These are phyloP conservation scores for Apantesis nais DNA, from an alignment of 2,888 invertebrate species.

Conservation along the genomic window DNA sequence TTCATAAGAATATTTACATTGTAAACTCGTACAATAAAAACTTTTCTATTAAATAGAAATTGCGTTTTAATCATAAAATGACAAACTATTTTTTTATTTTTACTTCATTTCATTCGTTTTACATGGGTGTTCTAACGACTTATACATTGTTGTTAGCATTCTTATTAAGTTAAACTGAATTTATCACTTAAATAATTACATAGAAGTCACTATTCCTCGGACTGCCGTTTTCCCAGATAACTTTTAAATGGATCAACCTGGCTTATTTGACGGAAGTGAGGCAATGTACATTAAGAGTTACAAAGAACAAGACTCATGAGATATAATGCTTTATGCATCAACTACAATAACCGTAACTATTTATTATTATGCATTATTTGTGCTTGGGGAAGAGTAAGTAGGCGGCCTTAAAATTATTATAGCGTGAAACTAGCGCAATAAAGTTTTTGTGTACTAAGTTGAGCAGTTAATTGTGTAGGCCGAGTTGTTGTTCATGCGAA, in stretches of 20 bases:
- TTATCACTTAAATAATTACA: no score
- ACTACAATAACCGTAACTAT: neutral
- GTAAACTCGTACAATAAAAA: neutral
- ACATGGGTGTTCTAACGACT: no score
- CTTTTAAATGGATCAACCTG: neutral
- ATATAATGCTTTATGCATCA: neutral
- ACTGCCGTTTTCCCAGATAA: neutral
- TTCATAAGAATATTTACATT: neutral
- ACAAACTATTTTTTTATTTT: no score
- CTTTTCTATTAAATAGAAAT: no score
- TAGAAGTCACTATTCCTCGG: no score
- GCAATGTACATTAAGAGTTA: no score
- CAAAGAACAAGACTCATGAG: neutral
- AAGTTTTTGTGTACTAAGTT: neutral
- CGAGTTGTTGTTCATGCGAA: neutral
- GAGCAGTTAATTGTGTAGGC: neutral
- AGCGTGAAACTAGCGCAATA: neutral
- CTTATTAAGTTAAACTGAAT: no score
- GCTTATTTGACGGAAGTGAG: neutral
- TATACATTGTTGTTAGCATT: no score
- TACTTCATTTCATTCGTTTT: no score
- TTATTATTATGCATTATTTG: neutral
- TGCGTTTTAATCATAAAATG: no score
- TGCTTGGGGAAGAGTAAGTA: neutral
- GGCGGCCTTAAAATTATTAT: neutral